A percentile compares a stretch with the other conserved stretches of the same genome.
phyloP scores from a whole-genome alignment of 2,113 vertebrate species.

The Okapia johnstoni region DNA sequence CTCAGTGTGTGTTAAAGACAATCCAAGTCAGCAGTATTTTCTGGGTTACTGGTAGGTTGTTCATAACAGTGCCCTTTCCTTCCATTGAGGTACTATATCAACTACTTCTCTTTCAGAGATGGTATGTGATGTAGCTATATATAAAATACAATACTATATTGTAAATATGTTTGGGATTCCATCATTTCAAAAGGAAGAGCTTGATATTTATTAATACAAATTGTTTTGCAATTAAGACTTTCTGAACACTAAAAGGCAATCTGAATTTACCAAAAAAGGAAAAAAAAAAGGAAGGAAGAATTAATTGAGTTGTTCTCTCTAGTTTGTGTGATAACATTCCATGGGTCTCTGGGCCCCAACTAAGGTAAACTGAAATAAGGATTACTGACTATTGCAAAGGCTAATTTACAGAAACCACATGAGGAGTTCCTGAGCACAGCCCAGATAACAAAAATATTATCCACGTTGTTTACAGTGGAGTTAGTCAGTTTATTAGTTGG shows the following conservation, averaged over 20 bases:
- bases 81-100: not conserved
- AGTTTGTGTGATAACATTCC: constrained; percentile 51
- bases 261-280: not conserved
- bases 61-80: not conserved
- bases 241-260: not conserved
- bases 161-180: not conserved
- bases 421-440: constrained; percentile 81
- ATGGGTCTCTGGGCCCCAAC: constrained; percentile 66
- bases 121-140: not conserved
- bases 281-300: not conserved
- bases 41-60: not conserved
- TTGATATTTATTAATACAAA: not conserved
- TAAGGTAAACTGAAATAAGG: constrained; percentile 83
- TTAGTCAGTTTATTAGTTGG: constrained; percentile 89
- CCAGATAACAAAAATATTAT: constrained; percentile 92
- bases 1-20: not conserved
- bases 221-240: not conserved
- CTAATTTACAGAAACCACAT: constrained; percentile 81
- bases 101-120: not conserved
- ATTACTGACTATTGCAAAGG: constrained; percentile 83
- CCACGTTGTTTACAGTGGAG: constrained; percentile 83
- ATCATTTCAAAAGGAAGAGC: not conserved
- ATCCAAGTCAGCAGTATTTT: not conserved
- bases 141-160: not conserved
- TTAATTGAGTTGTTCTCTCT: constrained; percentile 30